A percentile compares a stretch with the other conserved stretches of the same genome.
phyloP scores from a whole-genome alignment of 2,888 invertebrate genomes.

The Ferrisia virgata region DNA sequence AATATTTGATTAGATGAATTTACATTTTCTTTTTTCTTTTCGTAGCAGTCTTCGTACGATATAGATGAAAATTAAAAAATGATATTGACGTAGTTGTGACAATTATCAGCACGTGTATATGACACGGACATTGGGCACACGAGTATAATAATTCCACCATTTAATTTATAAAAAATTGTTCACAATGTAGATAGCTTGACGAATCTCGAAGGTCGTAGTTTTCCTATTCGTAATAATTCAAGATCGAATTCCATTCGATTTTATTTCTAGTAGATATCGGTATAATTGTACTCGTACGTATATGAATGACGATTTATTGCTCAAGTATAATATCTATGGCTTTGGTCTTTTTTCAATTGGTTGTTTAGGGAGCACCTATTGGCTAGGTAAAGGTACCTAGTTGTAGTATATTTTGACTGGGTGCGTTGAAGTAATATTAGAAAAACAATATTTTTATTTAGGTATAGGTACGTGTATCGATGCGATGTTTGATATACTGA shows the following conservation, averaged over 20 bases:
- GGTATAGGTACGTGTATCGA: not conserved
- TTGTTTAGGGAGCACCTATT: too few species aligned
- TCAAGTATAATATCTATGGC: not conserved
- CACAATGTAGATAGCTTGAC: not conserved
- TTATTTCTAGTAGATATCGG: not conserved
- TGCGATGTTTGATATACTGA: not conserved
- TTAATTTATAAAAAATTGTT: not conserved
- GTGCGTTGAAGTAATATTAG: not conserved
- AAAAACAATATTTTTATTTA: not conserved
- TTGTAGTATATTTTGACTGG: not conserved
- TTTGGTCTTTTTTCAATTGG: not conserved
- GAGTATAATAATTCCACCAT: conserved; percentile 6
- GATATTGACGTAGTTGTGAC: conserved; percentile 2
- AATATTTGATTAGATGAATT: not conserved
- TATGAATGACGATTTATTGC: not conserved
- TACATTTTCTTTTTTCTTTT: not conserved
- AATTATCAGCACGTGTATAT: not conserved
- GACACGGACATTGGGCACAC: not conserved
- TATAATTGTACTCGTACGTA: not conserved
- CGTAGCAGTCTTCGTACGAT: not conserved
- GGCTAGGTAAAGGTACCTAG: too few species aligned
- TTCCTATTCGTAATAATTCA: not conserved
- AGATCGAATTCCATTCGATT: conserved; percentile 2
- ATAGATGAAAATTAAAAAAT: not conserved
- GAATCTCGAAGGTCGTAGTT: conserved; percentile 15